Evolutionary conservation across 2,888 invertebrate genomes (phyloP), one percentile per base, ranked within the genome.

Genomic region (Odontocerum albicorne): DNA sequence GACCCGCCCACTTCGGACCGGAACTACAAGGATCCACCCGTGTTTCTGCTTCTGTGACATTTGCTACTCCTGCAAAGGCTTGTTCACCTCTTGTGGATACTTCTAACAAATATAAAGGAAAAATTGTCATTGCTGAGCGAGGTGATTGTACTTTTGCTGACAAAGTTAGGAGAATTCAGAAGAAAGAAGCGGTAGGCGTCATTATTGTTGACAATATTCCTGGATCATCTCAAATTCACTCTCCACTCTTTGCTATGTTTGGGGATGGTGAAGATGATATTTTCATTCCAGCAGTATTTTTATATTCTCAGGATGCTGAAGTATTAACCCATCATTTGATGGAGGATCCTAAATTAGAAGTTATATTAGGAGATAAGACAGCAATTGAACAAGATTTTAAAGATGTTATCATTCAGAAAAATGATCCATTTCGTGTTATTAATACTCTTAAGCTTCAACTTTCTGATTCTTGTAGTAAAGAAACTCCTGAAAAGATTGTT

Each of bases 71-170:
- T 0, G 71, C 83, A n/a, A 79, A 84, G 63, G 92, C 78, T 55
- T 90, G 85, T 74, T 68, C 68, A 12, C 63, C 65, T 1, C 70
- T 92, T 2, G 65, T 71, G 8, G 87, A 90, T 66, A 27, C 44
- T 8, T 68, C 77, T 4, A 72, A 77, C 0, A 72, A 78, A 6
- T 67, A 93, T 1, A 70, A 71, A 27, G 90, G 88, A 0, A 87
- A 85, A 65, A 90, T 98, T 63, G 92, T 84, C 0, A 75, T 98
- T n/a, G 86, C 94, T 55, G 86, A 88, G 67, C 82, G 98, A 17
- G 96, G 97, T 1, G 88, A 88, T 64, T 99, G 98, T 71, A 96
- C 96, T 77, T 99, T 96, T 70, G 87, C 96, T 2, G 93, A 96
- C 64, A 98, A 98, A 79, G 95, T 92, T 2, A 82, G 94, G 46